A percentile compares a stretch with the other conserved stretches of the same genome.
Evolutionary conservation across 1,140 invertebrate genomes (phyloP).

Genomic region (Cydia fagiglandana): DNA sequence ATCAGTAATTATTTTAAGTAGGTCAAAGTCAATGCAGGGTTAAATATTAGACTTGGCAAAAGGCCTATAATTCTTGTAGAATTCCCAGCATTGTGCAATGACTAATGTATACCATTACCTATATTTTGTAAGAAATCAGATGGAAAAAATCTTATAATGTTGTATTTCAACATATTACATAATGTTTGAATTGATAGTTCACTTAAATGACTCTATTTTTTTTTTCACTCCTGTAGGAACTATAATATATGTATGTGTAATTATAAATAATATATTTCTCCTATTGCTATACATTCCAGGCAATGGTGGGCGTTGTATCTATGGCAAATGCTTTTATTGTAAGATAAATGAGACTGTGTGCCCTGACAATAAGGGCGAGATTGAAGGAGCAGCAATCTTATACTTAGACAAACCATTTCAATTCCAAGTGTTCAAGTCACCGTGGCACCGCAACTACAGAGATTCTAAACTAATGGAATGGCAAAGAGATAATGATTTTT

Average conservation of each 20-base stretch:
- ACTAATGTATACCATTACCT: neutral
- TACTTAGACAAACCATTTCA: constrained; percentile 87
- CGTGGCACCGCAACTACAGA: constrained; percentile 94
- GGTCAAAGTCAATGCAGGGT: constrained; percentile 11
- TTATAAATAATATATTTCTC: too few relatives aligned
- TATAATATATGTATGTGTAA: too few relatives aligned
- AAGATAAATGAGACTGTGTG: constrained; percentile 90
- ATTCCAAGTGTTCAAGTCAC: constrained; percentile 83
- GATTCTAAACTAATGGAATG: constrained; percentile 87
- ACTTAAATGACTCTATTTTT: too few relatives aligned
- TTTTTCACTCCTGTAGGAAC: too few relatives aligned
- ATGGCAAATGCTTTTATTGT: constrained; percentile 95
- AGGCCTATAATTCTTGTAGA: constrained; percentile 3
- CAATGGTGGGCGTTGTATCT: constrained; percentile 86
- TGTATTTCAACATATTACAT: too few relatives aligned
- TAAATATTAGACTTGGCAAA: constrained; percentile 23
- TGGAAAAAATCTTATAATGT: too few relatives aligned
- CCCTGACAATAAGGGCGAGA: constrained; percentile 82
- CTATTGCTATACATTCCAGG: constrained; percentile 51
- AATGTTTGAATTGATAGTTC: too few relatives aligned
- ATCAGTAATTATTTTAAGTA: neutral
- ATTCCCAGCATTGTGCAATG: neutral
- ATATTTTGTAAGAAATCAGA: too few relatives aligned
- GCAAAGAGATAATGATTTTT: constrained; percentile 90
- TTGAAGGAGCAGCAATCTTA: constrained; percentile 92